Evolutionary conservation across 2,797 vertebrate genomes (phyloP).

Genomic region (Onychomys arenicola): DNA sequence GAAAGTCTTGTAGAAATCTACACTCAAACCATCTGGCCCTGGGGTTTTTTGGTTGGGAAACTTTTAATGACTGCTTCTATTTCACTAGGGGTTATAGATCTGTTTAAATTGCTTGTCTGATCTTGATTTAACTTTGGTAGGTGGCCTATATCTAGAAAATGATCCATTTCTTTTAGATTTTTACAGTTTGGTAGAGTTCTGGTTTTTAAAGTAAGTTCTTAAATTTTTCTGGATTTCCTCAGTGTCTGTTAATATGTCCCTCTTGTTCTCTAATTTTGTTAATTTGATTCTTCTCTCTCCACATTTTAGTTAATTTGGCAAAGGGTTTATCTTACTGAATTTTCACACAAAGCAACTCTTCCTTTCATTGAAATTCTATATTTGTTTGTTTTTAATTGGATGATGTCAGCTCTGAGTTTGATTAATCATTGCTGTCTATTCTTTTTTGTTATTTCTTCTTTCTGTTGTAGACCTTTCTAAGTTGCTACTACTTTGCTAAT

Average conservation of each 20-base stretch:
- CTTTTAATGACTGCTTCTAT: not conserved
- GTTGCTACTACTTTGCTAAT: not conserved
- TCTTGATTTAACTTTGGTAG: not conserved
- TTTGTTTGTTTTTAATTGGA: not conserved
- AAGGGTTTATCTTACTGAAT: not conserved
- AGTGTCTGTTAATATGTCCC: not conserved
- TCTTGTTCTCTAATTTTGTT: not conserved
- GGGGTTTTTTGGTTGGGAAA: not conserved
- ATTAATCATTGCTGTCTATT: not conserved
- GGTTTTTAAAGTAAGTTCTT: not conserved
- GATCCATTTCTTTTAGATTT: not conserved
- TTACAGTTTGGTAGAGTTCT: not conserved
- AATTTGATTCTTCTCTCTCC: not conserved
- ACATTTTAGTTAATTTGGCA: not conserved
- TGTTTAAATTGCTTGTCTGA: not conserved
- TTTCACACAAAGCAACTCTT: not conserved
- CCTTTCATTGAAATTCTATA: not conserved
- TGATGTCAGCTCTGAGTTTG: not conserved
- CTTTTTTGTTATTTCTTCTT: not conserved
- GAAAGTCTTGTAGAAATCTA: not conserved
- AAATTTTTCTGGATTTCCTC: not conserved
- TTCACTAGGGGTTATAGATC: not conserved
- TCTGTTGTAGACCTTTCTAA: not conserved
- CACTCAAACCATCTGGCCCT: not conserved
- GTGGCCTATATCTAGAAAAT: not conserved